Evolutionary conservation across 2,888 invertebrate species (phyloP), one percentile per base, ranked within the genome.

Genomic region (Rhyacophila evoluta): DNA sequence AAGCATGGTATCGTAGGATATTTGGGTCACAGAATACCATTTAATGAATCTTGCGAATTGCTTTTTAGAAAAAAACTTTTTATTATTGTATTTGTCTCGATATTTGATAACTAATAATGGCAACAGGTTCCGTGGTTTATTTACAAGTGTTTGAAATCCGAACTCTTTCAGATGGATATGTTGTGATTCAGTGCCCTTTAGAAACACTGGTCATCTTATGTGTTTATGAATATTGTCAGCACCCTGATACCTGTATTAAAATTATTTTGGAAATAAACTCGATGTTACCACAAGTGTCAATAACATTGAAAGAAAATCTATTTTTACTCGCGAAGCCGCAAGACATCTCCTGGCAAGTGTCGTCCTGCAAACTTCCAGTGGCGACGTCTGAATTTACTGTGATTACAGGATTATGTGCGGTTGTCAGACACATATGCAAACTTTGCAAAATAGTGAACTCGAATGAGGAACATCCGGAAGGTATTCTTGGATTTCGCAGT

Each of bases 321-420:
- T 6, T 55, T 25, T 19, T 10, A 10, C 8, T 55, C 19, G 55
- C 10, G 2, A 25, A 55, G 10, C 19, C 55, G 55, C 55, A 55
- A 8, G 85, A 88, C 12, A 83, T 92, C 28, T 91, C 92, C 1
- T 89, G 89, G 89, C 87, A 87, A 84, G 88, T 87, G 2, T 83
- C 85, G 0, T 85, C 87, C 10, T 93, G 92, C 84, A 86, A 90
- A 29, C 90, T 93, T 84, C 96, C 96, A 36, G 92, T 93, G 8
- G 90, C 93, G 68, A 87, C 91, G 72, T 89, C 89, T 79, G 89
- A 91, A 77, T 90, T 91, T 77, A 92, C 92, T 12, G 91, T 93
- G 73, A 91, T 95, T 73, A 94, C 95, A 6, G 97, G 96, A 0
- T 86, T 96, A 5, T 95, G 95, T 86, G 93, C 94, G 0, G 95